Conservation (phyloP, 1,140 invertebrate genomes). For the Drosophila neocordata region DNA sequence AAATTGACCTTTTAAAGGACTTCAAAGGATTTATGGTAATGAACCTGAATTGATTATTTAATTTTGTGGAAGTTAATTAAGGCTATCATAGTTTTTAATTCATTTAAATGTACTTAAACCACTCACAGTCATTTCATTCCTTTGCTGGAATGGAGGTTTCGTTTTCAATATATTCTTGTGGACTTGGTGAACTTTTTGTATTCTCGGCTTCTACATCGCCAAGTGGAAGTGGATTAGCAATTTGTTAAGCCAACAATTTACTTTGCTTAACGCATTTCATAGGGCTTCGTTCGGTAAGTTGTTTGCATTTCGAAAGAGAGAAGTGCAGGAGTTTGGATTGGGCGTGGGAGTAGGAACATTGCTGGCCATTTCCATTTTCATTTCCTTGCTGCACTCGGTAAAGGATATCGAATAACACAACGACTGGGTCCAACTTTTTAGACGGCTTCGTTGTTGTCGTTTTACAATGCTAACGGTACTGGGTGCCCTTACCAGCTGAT, state of each 20-base stretch:
- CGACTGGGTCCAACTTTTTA: constrained; percentile 17
- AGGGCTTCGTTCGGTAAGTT: constrained; percentile 24
- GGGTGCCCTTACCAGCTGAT: background rate
- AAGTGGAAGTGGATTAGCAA: constrained; percentile 24
- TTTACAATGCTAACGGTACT: background rate
- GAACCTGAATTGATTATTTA: background rate
- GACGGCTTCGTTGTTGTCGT: constrained; percentile 20
- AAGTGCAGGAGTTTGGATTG: too few species aligned
- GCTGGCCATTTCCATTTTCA: constrained; percentile 13
- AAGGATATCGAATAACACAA: constrained; percentile 22
- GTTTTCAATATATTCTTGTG: constrained; percentile 25
- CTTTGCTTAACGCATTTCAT: constrained; percentile 19
- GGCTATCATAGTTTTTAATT: background rate
- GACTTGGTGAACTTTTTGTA: constrained; percentile 13
- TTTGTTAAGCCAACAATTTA: constrained; percentile 29
- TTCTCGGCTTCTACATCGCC: constrained; percentile 5
- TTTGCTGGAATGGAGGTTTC: background rate
- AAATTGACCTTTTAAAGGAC: too few species aligned
- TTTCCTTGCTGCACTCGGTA: constrained; percentile 9
- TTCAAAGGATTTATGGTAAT: background rate
- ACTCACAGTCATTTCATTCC: background rate
- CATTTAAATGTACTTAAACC: background rate
- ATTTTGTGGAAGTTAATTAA: background rate
- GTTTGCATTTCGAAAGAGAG: constrained; percentile 17
- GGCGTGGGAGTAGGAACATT: background rate